A percentile compares a stretch with the other conserved stretches of the same genome.
Conservation (phyloP, 1,140 invertebrate species). For the Radopholus similis region DNA sequence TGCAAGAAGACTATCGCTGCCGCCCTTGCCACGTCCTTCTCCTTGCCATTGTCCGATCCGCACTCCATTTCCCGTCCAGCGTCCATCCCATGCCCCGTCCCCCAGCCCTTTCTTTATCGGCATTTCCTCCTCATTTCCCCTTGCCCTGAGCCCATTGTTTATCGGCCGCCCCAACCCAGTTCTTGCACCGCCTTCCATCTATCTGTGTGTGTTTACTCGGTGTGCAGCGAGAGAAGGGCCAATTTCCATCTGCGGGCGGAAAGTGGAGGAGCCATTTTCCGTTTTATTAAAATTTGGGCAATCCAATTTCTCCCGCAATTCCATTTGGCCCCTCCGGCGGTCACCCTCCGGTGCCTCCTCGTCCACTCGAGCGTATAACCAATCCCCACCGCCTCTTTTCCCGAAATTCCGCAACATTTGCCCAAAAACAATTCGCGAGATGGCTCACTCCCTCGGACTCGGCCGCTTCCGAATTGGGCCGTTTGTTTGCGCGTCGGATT, state of each 20-base stretch:
- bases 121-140: background rate
- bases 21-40: too few species aligned
- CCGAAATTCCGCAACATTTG: too few species aligned
- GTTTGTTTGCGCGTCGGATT: conserved; percentile 5
- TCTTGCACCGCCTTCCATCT: background rate
- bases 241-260: background rate
- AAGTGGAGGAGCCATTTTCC: background rate
- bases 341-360: background rate
- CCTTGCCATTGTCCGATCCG: background rate
- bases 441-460: too few species aligned
- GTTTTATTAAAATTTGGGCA: conserved; percentile 2
- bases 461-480: too few species aligned
- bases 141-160: background rate
- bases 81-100: background rate
- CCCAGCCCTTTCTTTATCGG: background rate
- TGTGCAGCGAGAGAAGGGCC: background rate
- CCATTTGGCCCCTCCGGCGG: background rate
- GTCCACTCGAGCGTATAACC: background rate
- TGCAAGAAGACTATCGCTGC: too few species aligned
- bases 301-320: background rate
- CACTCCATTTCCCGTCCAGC: background rate
- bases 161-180: background rate
- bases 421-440: too few species aligned
- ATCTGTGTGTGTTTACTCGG: background rate
- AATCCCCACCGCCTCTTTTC: background rate